Conservation (phyloP, 2,888 invertebrate species). For the Cyaniris semiargus region DNA sequence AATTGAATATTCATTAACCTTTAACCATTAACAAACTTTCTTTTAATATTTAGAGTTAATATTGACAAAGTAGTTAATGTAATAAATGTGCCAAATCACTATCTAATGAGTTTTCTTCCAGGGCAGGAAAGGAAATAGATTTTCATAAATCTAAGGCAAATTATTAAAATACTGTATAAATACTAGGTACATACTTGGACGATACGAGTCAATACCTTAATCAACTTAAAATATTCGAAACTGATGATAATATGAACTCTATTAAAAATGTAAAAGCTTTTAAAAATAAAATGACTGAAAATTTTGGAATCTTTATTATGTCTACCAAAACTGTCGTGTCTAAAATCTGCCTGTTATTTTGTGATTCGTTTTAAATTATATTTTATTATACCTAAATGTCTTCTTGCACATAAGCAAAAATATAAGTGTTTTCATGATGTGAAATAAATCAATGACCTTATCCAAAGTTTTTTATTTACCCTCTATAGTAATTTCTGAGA, state of each 20-base stretch:
- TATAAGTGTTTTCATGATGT: conserved; percentile 31
- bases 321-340: conserved; percentile 60
- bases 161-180: conserved; percentile 1
- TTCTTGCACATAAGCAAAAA: conserved; percentile 51
- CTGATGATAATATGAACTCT: neutral
- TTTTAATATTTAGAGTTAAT: neutral
- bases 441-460: conserved; percentile 19
- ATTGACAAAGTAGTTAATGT: neutral
- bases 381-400: conserved; percentile 45
- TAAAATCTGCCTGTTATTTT: conserved; percentile 67
- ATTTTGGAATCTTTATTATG: conserved; percentile 70
- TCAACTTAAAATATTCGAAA: neutral
- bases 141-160: neutral
- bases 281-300: conserved; percentile 62
- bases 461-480: neutral
- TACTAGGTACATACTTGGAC: neutral
- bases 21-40: neutral
- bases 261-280: conserved; percentile 30
- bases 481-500: neutral
- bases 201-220: neutral
- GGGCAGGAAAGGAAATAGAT: neutral
- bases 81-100: neutral
- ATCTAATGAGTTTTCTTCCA: neutral
- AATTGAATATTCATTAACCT: neutral
- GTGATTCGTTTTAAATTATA: conserved; percentile 57